Conservation (phyloP, 2,113 vertebrate genomes). For the Procapra przewalskii region DNA sequence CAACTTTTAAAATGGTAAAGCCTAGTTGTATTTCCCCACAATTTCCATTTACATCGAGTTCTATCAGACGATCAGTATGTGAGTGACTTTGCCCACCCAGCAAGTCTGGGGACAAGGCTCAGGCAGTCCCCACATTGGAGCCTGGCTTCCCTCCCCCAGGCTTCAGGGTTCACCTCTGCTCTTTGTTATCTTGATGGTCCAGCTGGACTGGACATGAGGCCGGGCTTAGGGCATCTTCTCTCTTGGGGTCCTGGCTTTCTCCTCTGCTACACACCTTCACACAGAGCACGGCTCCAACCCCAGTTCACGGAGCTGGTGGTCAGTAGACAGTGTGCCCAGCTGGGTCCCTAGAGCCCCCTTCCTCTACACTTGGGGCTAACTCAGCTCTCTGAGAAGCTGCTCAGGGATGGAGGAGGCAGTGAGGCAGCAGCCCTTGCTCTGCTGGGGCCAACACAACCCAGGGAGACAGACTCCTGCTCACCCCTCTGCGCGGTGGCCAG, state of each 20-base stretch:
- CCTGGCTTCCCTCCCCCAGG: not conserved
- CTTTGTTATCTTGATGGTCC: not conserved
- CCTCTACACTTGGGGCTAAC: not conserved
- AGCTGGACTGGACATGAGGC: not conserved
- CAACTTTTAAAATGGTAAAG: not conserved
- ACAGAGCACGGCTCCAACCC: not conserved
- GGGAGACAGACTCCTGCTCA: not conserved
- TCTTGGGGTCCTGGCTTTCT: not conserved
- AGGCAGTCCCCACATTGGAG: not conserved
- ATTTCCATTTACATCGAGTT: not conserved
- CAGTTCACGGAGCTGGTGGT: not conserved
- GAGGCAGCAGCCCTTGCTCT: not conserved
- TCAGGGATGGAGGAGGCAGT: not conserved
- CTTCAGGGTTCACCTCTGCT: not conserved
- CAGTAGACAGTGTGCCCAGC: rapidly evolving
- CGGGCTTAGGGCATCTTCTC: not conserved
- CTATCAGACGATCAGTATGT: not conserved
- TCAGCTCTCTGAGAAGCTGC: not conserved
- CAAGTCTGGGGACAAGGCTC: not conserved
- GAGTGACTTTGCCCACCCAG: not conserved
- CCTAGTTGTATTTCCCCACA: not conserved
- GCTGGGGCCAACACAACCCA: not conserved
- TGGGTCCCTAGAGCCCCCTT: not conserved
- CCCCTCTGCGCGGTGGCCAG: not conserved
- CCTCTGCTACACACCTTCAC: not conserved